Conservation (phyloP, 2,113 vertebrate species). For the Damaliscus lunatus region DNA sequence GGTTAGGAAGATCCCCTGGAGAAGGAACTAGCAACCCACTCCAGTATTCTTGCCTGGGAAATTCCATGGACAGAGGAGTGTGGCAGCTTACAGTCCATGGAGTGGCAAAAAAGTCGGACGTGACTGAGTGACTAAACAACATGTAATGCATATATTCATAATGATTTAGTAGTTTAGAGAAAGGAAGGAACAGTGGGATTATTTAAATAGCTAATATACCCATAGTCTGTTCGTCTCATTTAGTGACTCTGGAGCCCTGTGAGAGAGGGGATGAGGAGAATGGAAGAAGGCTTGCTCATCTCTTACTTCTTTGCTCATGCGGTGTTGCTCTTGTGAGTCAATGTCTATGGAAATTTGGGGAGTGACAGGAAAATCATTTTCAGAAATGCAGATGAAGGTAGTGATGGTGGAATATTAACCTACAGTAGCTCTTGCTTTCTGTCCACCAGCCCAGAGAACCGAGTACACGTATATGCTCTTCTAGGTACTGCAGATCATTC, state of each 20-base stretch:
- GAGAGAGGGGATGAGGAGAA: not conserved
- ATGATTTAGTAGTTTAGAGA: not conserved
- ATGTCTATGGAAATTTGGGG: not conserved
- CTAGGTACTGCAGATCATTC: not conserved
- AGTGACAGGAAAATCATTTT: conserved; percentile 12
- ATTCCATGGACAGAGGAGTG: not conserved
- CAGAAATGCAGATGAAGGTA: not conserved
- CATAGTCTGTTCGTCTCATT: not conserved
- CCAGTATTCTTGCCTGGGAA: not conserved
- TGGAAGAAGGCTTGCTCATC: not conserved
- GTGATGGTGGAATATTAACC: not conserved
- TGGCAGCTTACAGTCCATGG: not conserved
- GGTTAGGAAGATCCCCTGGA: not conserved
- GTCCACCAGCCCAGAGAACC: not conserved
- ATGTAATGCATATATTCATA: not conserved
- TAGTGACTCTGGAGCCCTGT: not conserved
- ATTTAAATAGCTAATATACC: not conserved
- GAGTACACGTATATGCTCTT: not conserved
- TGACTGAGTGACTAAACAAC: not conserved
- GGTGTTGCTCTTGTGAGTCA: not conserved
- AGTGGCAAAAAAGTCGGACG: not conserved
- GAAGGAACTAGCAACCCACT: not conserved
- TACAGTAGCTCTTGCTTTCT: not conserved
- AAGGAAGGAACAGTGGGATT: not conserved
- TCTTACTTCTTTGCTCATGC: not conserved